Conservation (phyloP, 2,113 vertebrate genomes). For the Anolis carolinensis region DNA sequence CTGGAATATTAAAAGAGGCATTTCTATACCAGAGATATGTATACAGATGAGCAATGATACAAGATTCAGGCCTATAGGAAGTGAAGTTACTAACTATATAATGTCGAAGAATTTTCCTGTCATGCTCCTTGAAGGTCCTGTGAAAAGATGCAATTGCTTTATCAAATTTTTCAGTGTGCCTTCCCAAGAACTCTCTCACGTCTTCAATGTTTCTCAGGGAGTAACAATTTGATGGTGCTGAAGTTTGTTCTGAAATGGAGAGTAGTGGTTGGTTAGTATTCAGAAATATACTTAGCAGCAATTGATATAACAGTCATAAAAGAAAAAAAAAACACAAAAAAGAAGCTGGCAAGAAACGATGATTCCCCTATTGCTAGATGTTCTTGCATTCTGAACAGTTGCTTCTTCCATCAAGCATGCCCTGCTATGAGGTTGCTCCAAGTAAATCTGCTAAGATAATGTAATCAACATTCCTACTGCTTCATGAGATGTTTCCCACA, state of each 20-base stretch:
- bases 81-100: constrained; percentile 86
- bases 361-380: not conserved
- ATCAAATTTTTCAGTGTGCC: constrained; percentile 88
- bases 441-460: not conserved
- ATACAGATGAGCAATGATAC: too few species aligned
- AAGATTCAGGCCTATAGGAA: not conserved
- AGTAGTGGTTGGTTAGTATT: constrained; percentile 48
- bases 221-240: constrained; percentile 72
- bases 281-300: not conserved
- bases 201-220: constrained; percentile 89
- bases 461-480: not conserved
- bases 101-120: constrained; percentile 90
- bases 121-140: constrained; percentile 85
- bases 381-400: not conserved
- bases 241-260: constrained; percentile 75
- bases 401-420: not conserved
- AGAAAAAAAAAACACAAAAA: not conserved
- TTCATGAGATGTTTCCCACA: not conserved
- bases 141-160: constrained; percentile 84
- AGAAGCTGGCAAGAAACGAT: not conserved
- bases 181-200: constrained; percentile 89
- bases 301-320: not conserved
- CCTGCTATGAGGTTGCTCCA: not conserved
- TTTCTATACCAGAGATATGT: not conserved
- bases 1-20: not conserved